phyloP scores from a whole-genome alignment of 2,113 vertebrate species.

The Dasypus novemcinctus region DNA sequence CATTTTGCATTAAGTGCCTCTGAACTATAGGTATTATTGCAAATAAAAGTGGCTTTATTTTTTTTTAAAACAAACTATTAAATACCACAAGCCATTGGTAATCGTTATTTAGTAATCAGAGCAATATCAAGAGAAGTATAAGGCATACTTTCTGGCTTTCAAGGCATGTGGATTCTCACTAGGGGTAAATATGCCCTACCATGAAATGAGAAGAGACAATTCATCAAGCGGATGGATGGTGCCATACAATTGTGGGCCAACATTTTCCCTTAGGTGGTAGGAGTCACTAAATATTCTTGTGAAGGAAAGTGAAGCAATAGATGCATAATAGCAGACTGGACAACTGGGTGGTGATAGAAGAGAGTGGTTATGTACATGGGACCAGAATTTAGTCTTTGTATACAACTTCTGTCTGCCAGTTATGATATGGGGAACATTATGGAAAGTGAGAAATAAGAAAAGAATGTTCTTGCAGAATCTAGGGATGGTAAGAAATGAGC shows the following conservation, averaged over 20 bases:
- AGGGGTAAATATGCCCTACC: background rate
- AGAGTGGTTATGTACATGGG: background rate
- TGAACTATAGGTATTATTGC: constrained; percentile 15
- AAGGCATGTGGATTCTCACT: background rate
- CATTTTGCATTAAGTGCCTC: background rate
- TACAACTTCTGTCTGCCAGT: background rate
- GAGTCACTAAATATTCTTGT: background rate
- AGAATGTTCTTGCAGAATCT: too few species aligned
- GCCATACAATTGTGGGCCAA: background rate
- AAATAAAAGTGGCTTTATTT: background rate
- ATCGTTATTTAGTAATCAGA: background rate
- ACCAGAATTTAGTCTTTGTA: background rate
- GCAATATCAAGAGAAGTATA: background rate
- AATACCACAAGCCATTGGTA: background rate
- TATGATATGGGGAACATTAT: background rate
- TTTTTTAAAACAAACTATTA: background rate
- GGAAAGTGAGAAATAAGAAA: background rate
- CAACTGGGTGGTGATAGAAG: too few species aligned
- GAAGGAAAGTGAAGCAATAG: background rate
- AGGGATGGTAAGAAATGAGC: background rate
- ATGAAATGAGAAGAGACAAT: background rate
- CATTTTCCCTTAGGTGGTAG: background rate
- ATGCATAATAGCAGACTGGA: background rate
- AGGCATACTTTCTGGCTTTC: background rate
- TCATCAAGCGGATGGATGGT: background rate